Evolutionary conservation across 1,140 invertebrate species (phyloP).

Genomic region (Melipona quadrifasciata): DNA sequence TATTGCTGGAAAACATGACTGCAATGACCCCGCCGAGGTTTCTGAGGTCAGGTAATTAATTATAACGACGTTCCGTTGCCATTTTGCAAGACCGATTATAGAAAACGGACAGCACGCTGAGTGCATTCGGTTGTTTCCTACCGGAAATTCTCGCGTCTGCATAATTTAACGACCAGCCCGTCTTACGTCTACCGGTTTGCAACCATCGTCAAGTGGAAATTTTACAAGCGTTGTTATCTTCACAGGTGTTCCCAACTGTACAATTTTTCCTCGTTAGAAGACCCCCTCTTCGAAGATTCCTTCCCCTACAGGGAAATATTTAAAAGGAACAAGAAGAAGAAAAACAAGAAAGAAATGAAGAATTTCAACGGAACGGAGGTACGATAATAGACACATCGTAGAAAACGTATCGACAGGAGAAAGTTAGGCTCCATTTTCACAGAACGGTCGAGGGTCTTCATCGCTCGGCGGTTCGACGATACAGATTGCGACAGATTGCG

Average conservation of each 20-base stretch:
- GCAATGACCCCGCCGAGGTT: slow-evolving; percentile 44
- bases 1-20: slow-evolving; percentile 49
- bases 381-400: neutral
- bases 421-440: neutral
- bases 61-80: slow-evolving; percentile 55
- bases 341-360: neutral
- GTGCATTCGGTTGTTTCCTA: slow-evolving; percentile 42
- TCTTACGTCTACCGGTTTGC: neutral
- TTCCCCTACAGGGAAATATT: neutral
- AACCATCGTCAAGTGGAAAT: neutral
- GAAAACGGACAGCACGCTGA: slow-evolving; percentile 50
- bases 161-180: slow-evolving; percentile 66
- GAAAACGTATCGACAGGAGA: too few species aligned
- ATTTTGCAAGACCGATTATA: slow-evolving; percentile 70
- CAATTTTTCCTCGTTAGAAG: neutral
- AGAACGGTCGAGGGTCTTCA: neutral
- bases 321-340: neutral
- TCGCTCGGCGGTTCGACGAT: slow-evolving; percentile 11
- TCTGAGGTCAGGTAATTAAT: slow-evolving; percentile 71
- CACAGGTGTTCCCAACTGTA: neutral
- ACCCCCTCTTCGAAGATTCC: neutral
- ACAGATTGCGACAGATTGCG: slow-evolving; percentile 30
- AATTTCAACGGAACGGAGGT: neutral
- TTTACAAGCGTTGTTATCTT: neutral
- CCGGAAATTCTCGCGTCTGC: slow-evolving; percentile 53